Evolutionary conservation across 2,888 invertebrate species (phyloP).

Genomic region (Sisyra nigra): DNA sequence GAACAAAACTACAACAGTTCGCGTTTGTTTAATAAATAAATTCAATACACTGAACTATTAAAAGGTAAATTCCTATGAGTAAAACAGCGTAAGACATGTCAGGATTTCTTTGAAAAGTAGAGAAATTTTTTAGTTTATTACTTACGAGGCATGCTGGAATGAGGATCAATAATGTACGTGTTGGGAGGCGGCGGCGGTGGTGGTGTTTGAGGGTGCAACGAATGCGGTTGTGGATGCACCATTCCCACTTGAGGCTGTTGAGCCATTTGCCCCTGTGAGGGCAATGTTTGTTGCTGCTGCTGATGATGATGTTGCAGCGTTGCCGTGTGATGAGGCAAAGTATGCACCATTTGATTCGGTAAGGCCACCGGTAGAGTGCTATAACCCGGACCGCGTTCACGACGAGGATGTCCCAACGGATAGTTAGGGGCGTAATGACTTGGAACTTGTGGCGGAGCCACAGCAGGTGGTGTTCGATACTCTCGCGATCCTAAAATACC

Average conservation of each 20-base stretch:
- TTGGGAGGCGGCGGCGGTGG: slow-evolving; percentile 48
- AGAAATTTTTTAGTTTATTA: slow-evolving; percentile 14
- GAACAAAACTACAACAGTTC: no score
- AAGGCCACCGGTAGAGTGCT: slow-evolving; percentile 64
- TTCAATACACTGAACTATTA: no score
- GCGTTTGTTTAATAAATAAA: no score
- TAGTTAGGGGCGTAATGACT: slow-evolving; percentile 94
- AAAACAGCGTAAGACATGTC: no score
- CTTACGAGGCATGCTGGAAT: slow-evolving; percentile 73
- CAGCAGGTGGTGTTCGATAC: slow-evolving; percentile 90
- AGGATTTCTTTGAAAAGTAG: no score
- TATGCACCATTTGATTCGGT: slow-evolving; percentile 23
- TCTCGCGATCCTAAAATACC: slow-evolving; percentile 43
- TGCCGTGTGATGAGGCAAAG: slow-evolving; percentile 15
- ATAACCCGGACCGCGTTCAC: slow-evolving; percentile 65
- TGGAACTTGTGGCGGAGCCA: slow-evolving; percentile 93
- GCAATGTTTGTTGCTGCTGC: slow-evolving; percentile 28
- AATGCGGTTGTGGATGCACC: slow-evolving; percentile 61
- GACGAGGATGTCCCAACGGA: slow-evolving; percentile 63
- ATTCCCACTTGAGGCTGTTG: slow-evolving; percentile 51
- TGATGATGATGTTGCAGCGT: slow-evolving; percentile 20
- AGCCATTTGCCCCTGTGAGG: slow-evolving; percentile 19
- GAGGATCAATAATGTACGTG: slow-evolving; percentile 38
- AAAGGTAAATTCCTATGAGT: no score
- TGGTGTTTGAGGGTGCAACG: slow-evolving; percentile 36